Conservation (phyloP, 2,888 invertebrate genomes). For the Ischnus inquisitorius region DNA sequence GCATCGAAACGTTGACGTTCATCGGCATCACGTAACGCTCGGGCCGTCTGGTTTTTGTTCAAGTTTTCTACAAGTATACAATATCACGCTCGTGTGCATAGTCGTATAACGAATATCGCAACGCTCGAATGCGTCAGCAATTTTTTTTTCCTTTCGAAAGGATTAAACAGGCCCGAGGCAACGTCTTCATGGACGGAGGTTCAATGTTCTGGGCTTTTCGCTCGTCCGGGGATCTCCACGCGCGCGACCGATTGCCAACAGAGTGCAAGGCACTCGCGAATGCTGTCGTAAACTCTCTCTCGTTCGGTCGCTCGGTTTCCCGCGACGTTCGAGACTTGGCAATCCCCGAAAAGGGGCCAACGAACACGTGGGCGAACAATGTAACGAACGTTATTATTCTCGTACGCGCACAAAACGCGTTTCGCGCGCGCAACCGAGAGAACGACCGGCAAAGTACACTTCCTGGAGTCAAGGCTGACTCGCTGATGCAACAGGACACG, state of each 20-base stretch:
- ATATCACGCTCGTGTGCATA: background rate
- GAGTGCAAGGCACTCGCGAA: constrained; percentile 47
- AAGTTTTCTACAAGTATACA: background rate
- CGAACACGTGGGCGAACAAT: constrained; percentile 62
- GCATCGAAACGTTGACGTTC: background rate
- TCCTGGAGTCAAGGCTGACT: constrained; percentile 83
- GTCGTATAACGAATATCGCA: constrained; percentile 8
- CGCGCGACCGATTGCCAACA: constrained; percentile 42
- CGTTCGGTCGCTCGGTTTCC: constrained; percentile 59
- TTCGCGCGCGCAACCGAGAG: constrained; percentile 39
- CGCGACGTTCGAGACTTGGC: constrained; percentile 45
- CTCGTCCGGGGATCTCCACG: constrained; percentile 20
- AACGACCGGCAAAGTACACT: constrained; percentile 76
- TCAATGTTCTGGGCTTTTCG: constrained; percentile 31
- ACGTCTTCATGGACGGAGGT: constrained; percentile 14
- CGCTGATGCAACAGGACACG: constrained; percentile 83
- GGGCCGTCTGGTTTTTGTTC: background rate
- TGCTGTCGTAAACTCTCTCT: constrained; percentile 54
- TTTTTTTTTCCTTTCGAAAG: constrained; percentile 18
- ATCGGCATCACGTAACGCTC: background rate
- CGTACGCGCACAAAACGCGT: constrained; percentile 34
- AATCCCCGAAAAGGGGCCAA: constrained; percentile 53
- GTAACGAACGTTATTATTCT: constrained; percentile 26
- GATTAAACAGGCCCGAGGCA: constrained; percentile 31
- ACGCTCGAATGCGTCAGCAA: constrained; percentile 27